These are phyloP conservation scores for Bathybates hornii DNA, from an alignment of 2,113 vertebrate species.

Conservation along the genomic window DNA sequence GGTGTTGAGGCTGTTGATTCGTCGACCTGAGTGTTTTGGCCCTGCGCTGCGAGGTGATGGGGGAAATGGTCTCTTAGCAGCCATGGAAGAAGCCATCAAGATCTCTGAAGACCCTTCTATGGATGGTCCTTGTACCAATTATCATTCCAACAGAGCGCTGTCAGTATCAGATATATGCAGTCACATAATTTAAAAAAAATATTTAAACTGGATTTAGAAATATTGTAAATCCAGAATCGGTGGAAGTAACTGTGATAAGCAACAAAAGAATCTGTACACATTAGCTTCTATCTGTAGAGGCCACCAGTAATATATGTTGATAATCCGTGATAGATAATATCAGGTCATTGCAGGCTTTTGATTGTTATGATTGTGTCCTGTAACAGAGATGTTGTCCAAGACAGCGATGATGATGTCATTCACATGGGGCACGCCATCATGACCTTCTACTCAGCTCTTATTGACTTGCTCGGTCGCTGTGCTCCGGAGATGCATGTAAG, in stretches of 20 bases:
- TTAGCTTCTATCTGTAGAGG: neutral
- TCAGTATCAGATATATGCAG: conserved; percentile 59
- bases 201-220: neutral
- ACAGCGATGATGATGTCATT: conserved; percentile 82
- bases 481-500: conserved; percentile 97
- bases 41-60: conserved; percentile 88
- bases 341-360: neutral
- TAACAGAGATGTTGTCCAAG: conserved; percentile 75
- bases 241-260: neutral
- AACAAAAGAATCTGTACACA: neutral
- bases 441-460: conserved; percentile 94
- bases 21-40: conserved; percentile 91
- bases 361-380: neutral
- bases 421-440: conserved; percentile 96
- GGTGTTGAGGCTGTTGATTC: conserved; percentile 87
- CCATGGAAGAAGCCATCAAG: conserved; percentile 89
- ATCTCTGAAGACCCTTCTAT: conserved; percentile 84
- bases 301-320: neutral
- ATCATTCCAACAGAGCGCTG: conserved; percentile 76
- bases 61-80: conserved; percentile 84
- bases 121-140: conserved; percentile 76
- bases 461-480: conserved; percentile 90
- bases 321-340: neutral
- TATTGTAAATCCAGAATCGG: neutral
- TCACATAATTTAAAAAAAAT: neutral